phyloP scores from a whole-genome alignment of 2,888 invertebrate genomes.

The Thyatira batis region DNA sequence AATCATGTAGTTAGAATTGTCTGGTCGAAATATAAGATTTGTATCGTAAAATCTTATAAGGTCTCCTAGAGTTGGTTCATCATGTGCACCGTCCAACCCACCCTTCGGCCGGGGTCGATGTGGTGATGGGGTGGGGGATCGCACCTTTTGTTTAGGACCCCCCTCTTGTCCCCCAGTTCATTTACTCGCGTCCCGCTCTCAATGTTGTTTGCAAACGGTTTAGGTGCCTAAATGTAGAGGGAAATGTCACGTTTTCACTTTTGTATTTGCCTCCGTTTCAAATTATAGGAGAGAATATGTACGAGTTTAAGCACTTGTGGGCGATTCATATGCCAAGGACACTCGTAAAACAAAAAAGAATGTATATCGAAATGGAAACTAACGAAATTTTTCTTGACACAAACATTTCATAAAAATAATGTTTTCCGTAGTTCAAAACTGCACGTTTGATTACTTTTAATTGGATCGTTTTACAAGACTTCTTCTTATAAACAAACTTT shows the following conservation, averaged over 20 bases:
- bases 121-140: conserved; percentile 56
- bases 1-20: too few species aligned
- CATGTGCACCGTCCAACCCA: conserved; percentile 43
- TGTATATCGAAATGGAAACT: neutral
- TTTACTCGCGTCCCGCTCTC: conserved; percentile 70
- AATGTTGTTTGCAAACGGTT: conserved; percentile 79
- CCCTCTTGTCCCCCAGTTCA: conserved; percentile 60
- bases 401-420: too few species aligned
- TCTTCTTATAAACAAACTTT: neutral
- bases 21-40: conserved; percentile 4
- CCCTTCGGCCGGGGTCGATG: conserved; percentile 65
- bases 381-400: neutral
- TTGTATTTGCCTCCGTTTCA: conserved; percentile 45
- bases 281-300: conserved; percentile 1
- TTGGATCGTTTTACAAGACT: neutral
- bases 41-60: neutral
- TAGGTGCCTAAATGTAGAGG: conserved; percentile 78
- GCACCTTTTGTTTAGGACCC: conserved; percentile 81
- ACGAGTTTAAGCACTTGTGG: neutral
- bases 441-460: too few species aligned
- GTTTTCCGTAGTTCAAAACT: neutral
- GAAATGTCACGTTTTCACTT: conserved; percentile 80
- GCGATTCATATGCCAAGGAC: neutral
- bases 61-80: neutral
- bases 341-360: too few species aligned